phyloP scores from a whole-genome alignment of 1,140 invertebrate species.

The Eurosta solidaginis region DNA sequence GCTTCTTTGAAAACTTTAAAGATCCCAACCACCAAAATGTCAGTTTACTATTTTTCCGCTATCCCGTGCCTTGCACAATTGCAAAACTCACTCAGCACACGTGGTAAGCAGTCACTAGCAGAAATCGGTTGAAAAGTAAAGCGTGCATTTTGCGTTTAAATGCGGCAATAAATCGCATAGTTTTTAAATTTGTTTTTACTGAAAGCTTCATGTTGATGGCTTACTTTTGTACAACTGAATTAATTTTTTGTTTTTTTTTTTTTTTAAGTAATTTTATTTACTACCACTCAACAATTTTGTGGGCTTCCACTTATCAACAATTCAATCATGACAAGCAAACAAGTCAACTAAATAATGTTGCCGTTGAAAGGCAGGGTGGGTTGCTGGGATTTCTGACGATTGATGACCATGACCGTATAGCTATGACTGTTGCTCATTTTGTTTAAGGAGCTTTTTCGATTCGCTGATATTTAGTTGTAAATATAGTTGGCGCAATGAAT shows the following conservation, averaged over 20 bases:
- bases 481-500: no score
- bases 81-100: not conserved
- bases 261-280: not conserved
- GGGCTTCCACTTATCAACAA: constrained; percentile 28
- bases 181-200: not conserved
- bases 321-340: constrained; percentile 16
- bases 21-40: not conserved
- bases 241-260: not conserved
- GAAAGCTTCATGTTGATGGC: not conserved
- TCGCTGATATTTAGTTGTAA: not conserved
- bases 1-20: not conserved
- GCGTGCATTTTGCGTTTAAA: constrained; percentile 17
- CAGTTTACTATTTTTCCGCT: not conserved
- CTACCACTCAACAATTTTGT: constrained; percentile 9
- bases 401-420: not conserved
- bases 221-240: not conserved
- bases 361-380: no score
- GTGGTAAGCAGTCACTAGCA: not conserved
- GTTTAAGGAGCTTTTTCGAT: not conserved
- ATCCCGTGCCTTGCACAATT: not conserved
- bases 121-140: not conserved
- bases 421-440: not conserved
- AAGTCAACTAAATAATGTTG: not conserved
- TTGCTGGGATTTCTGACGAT: not conserved
- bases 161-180: not conserved